Conservation (phyloP, 92 coral and sea anemone species). For the Anthopleura xanthogrammica region DNA sequence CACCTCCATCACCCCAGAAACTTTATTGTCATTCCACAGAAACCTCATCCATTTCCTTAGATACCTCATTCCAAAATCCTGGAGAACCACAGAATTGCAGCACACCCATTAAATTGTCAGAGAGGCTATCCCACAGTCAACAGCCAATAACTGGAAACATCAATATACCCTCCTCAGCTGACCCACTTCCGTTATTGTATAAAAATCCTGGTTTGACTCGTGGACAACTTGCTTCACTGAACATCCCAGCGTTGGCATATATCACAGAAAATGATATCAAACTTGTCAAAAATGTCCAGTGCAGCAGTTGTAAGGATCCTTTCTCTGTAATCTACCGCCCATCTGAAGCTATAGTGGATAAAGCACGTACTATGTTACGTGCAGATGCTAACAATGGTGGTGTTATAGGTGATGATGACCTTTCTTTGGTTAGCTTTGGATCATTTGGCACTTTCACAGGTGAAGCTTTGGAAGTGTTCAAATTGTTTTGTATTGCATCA, state of each 20-base stretch:
- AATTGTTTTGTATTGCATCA: conserved; percentile 24
- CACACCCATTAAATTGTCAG: neutral
- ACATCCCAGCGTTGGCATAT: conserved; percentile 5
- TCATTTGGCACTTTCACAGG: conserved; percentile 11
- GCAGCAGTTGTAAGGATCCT: neutral
- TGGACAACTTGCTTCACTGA: conserved; percentile 29
- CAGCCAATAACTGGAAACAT: neutral
- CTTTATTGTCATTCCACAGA: neutral
- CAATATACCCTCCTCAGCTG: neutral
- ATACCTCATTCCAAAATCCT: neutral
- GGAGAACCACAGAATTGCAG: neutral
- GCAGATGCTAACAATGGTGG: neutral
- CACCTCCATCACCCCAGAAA: neutral
- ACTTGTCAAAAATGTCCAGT: conserved; percentile 3
- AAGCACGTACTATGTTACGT: conserved; percentile 11
- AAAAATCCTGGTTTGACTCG: conserved; percentile 29
- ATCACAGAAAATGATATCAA: neutral
- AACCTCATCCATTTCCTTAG: neutral
- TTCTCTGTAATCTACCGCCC: conserved; percentile 16
- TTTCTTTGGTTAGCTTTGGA: conserved; percentile 8
- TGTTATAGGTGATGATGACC: neutral
- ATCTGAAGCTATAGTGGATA: conserved; percentile 23
- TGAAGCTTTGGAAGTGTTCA: conserved; percentile 7
- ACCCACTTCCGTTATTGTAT: neutral
- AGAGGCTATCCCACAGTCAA: neutral